Percentiles rank a stretch among this genome's conserved stretches.
phyloP scores from a whole-genome alignment of 2,797 vertebrate genomes.

The Columba guinea region DNA sequence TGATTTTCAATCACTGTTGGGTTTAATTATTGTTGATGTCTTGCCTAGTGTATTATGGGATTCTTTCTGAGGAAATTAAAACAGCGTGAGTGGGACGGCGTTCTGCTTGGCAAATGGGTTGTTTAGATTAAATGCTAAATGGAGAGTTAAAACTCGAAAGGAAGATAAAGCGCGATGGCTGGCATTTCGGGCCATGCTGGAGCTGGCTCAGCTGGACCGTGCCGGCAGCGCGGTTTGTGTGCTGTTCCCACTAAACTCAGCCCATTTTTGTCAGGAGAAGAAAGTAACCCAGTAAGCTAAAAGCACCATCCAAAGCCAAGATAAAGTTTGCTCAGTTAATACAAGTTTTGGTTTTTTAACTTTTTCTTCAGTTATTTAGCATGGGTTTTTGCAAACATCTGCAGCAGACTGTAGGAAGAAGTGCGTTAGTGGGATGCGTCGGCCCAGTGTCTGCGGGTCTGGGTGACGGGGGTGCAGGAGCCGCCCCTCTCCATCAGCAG shows the following conservation, averaged over 20 bases:
- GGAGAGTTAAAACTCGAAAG: background rate
- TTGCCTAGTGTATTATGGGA: slow-evolving; percentile 40
- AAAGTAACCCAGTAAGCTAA: background rate
- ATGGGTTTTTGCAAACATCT: accelerated
- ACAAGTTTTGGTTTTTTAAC: background rate
- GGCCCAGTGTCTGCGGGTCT: accelerated
- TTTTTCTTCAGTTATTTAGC: background rate
- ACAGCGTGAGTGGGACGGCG: slow-evolving; percentile 14
- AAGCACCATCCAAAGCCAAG: background rate
- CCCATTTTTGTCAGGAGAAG: background rate
- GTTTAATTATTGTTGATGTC: slow-evolving; percentile 65
- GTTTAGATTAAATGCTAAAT: slow-evolving; percentile 22
- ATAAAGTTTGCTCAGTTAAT: background rate
- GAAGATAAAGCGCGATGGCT: slow-evolving; percentile 7
- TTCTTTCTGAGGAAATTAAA: slow-evolving; percentile 61
- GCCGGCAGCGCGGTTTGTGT: background rate
- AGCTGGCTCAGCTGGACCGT: background rate
- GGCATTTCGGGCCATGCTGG: background rate
- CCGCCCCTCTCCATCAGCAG: background rate
- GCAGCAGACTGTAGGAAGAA: background rate
- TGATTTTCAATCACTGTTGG: slow-evolving; percentile 57
- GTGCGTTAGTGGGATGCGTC: background rate
- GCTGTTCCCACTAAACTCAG: background rate
- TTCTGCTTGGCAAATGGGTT: slow-evolving; percentile 19
- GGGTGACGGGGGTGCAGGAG: background rate